phyloP scores from a whole-genome alignment of 2,113 vertebrate species.

The Canis aureus region DNA sequence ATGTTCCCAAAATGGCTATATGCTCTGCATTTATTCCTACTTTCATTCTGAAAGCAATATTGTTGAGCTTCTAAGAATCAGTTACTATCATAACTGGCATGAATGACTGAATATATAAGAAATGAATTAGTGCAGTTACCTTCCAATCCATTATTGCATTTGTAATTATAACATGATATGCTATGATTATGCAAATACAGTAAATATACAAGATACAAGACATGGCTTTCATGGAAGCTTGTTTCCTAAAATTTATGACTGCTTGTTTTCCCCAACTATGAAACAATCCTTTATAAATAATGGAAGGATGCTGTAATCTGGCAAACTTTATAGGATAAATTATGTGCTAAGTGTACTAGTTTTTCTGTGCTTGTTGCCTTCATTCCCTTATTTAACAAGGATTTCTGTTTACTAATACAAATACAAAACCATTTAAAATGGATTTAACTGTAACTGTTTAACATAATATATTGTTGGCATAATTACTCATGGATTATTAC shows the following conservation, averaged over 20 bases:
- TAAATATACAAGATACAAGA: neutral
- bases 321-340: constrained; percentile 13
- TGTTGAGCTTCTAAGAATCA: neutral
- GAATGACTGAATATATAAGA: constrained; percentile 35
- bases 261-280: neutral
- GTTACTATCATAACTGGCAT: neutral
- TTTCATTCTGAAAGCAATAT: neutral
- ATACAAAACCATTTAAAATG: neutral
- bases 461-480: constrained; percentile 29
- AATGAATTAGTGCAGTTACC: constrained; percentile 33
- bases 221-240: neutral
- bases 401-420: constrained; percentile 9
- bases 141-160: constrained; percentile 12
- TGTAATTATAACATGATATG: constrained; percentile 52
- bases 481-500: constrained; percentile 12
- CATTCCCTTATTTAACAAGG: constrained; percentile 32
- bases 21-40: constrained; percentile 63
- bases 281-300: constrained; percentile 57
- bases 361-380: constrained; percentile 33
- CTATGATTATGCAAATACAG: constrained; percentile 51
- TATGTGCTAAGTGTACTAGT: constrained; percentile 2
- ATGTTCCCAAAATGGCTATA: constrained; percentile 50
- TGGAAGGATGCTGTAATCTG: constrained; percentile 6
- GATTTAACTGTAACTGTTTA: constrained; percentile 42
- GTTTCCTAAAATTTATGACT: constrained; percentile 60